A percentile compares a stretch with the other conserved stretches of the same genome.
Evolutionary conservation across 2,797 vertebrate species (phyloP).

Genomic region (Liasis olivaceus): DNA sequence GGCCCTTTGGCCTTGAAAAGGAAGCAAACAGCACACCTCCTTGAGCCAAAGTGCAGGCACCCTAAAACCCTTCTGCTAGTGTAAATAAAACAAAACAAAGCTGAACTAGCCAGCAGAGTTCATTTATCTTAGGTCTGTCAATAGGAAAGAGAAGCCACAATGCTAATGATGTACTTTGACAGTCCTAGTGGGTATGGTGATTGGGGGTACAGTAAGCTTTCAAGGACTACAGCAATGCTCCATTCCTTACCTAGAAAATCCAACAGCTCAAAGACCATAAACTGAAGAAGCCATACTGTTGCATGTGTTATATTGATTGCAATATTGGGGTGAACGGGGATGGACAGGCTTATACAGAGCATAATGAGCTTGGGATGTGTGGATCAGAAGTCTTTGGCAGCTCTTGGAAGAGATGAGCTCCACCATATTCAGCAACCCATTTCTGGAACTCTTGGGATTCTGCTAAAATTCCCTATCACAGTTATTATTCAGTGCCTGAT

Average conservation of each 20-base stretch:
- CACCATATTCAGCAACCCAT: neutral
- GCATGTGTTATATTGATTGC: neutral
- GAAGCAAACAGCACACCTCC: neutral
- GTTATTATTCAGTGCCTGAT: neutral
- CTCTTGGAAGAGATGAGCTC: neutral
- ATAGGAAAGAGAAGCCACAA: neutral
- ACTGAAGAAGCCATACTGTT: neutral
- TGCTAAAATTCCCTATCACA: neutral
- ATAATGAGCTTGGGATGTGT: neutral
- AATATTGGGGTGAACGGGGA: neutral
- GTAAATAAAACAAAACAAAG: neutral
- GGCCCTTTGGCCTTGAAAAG: neutral
- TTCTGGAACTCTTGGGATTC: neutral
- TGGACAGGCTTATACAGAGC: neutral
- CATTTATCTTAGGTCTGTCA: neutral
- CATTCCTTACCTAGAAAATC: neutral
- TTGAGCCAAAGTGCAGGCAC: neutral
- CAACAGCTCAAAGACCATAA: neutral
- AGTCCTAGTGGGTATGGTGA: no score
- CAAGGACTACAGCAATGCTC: neutral
- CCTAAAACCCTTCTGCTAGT: neutral
- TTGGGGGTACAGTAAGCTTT: neutral
- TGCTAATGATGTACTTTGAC: neutral
- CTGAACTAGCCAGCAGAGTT: neutral
- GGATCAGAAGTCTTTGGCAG: neutral